A percentile compares a stretch with the other conserved stretches of the same genome.
phyloP scores from a whole-genome alignment of 2,113 vertebrate genomes.

The Stictonetta naevosa region DNA sequence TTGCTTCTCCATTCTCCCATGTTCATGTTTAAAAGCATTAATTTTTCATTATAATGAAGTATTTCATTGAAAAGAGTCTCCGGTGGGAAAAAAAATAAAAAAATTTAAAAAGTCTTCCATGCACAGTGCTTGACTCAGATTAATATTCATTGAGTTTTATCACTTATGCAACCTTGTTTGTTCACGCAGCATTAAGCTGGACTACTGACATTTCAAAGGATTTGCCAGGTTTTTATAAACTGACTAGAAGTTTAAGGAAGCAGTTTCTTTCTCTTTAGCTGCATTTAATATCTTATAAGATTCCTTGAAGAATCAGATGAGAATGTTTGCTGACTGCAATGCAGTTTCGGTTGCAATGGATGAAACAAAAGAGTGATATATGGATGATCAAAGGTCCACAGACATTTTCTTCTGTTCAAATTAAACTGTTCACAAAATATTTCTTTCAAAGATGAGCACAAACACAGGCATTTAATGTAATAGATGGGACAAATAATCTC shows the following conservation, averaged over 20 bases:
- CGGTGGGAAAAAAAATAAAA: neutral
- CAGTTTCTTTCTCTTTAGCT: neutral
- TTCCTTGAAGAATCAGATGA: neutral
- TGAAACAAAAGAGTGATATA: neutral
- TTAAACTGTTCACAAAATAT: neutral
- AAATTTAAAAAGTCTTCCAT: neutral
- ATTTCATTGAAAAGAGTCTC: slow-evolving; percentile 2
- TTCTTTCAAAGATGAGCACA: neutral
- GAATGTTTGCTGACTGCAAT: neutral
- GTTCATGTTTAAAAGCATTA: neutral
- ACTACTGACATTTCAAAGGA: neutral
- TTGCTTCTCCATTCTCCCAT: neutral
- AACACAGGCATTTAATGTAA: neutral
- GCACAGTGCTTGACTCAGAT: neutral
- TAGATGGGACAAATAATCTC: neutral
- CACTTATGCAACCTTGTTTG: neutral
- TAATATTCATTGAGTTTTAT: slow-evolving; percentile 17
- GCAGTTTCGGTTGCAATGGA: neutral
- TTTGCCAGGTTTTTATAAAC: slow-evolving; percentile 9
- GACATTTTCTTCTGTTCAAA: neutral
- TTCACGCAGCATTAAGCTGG: neutral
- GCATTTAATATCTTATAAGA: neutral
- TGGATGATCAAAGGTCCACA: neutral
- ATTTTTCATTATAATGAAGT: neutral
- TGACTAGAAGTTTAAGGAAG: neutral